These are phyloP conservation scores for Acanthurus leucopareius DNA, from an alignment of 2,797 vertebrate genomes.

Conservation along the genomic window DNA sequence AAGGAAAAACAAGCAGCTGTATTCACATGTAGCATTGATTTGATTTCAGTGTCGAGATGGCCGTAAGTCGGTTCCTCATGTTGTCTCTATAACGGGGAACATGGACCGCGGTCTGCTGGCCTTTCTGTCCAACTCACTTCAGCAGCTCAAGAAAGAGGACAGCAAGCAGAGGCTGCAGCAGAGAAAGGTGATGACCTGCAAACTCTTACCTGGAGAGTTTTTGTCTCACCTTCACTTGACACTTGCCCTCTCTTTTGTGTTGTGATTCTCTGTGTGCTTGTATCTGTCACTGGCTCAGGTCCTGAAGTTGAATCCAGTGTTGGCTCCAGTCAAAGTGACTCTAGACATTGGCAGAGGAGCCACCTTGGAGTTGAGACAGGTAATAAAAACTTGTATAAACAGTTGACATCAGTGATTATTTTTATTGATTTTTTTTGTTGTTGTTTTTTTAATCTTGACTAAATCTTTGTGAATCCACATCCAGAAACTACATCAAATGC, in stretches of 20 bases:
- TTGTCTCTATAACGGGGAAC: constrained; percentile 89
- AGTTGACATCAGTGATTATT: not conserved
- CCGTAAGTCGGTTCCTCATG: constrained; percentile 89
- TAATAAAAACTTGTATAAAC: constrained; percentile 65
- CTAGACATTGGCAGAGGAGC: constrained; percentile 91
- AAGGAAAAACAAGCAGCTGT: constrained; percentile 1
- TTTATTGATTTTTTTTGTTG: not conserved
- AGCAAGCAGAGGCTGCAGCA: constrained; percentile 85
- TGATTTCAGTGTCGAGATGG: constrained; percentile 88
- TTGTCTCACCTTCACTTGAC: not conserved
- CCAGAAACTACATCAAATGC: too few species aligned
- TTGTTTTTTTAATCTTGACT: not conserved
- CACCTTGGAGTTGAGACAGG: constrained; percentile 91
- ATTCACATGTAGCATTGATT: not conserved
- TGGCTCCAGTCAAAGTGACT: constrained; percentile 95
- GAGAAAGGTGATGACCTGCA: constrained; percentile 86
- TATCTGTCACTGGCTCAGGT: constrained; percentile 82
- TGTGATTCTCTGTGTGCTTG: not conserved
- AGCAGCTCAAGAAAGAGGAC: constrained; percentile 84
- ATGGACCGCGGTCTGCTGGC: constrained; percentile 91
- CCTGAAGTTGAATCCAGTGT: constrained; percentile 93
- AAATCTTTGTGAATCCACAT: not conserved
- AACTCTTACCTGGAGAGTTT: not conserved
- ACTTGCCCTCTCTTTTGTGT: not conserved
- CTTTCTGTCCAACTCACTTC: constrained; percentile 92